Base-by-base conservation (phyloP, 2,888 invertebrate species). In the Cryptus armator region DNA sequence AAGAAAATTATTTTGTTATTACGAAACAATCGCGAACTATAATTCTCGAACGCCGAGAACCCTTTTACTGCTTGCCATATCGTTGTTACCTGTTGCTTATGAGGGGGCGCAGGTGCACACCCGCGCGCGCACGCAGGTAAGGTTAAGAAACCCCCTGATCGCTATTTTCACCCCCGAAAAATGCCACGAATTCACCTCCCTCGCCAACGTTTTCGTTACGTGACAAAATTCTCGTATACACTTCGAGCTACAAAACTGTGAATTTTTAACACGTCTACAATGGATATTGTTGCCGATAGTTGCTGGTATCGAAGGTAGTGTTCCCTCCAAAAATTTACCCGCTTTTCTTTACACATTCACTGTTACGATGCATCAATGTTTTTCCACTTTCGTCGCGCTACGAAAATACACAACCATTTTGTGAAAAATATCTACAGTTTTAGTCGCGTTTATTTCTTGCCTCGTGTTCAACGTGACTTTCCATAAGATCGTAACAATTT, bases 41-140 rank as follows among this genome's bases (percentile, higher is more conserved):
- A 10, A 56, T 12, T 56, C 19, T 56, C 4, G 56, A 56, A 48
- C 48, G 14, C 16, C 6, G 16, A 32, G 71, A 71, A 44, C 19
- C 14, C 12, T 43, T 32, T 67, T 32, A 48, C 16, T n/a, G n/a
- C 68, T 44, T 9, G 56, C 24, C 24, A 51, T 44, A 7, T 29
- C 72, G 64, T 88, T 89, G 64, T 88, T 89, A 89, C 89, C 90
- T 89, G 90, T 89, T 89, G 88, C 88, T 87, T 78, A 24, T 68
- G 76, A 48, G 85, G 77, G 82, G 81, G 87, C 87, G 88, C 91
- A 92, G 90, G 91, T 91, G 89, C 76, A 80, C 86, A 80, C 77
- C 80, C 86, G 85, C 86, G 78, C 87, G 44, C 70, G 64, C 83
- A 68, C 81, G 78, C 84, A 87, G 85, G 82, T 87, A 83, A 88